Conservation (phyloP, 2,888 invertebrate species). For the Caenorhabditis zanzibari region DNA sequence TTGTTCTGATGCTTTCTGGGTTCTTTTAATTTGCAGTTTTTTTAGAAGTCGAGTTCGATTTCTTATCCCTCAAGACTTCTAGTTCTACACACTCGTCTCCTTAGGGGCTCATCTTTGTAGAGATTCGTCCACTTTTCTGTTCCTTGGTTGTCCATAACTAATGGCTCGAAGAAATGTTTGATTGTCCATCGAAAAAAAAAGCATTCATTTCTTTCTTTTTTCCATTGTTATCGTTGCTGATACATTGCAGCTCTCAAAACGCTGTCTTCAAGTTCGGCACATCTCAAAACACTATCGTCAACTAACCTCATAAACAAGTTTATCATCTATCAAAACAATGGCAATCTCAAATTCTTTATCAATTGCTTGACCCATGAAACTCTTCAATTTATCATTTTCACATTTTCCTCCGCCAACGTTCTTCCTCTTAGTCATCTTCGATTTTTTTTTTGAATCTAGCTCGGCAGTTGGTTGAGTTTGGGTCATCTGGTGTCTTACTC, state of each 20-base stretch:
- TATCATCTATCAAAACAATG: not conserved
- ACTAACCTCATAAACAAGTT: too few species aligned
- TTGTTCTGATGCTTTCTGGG: conserved; percentile 17
- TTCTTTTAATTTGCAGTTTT: conserved; percentile 1
- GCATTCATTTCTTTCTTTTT: not conserved
- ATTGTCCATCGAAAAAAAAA: not conserved
- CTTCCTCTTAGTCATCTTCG: conserved; percentile 5
- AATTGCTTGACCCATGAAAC: not conserved
- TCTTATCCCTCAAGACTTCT: not conserved
- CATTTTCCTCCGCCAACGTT: not conserved
- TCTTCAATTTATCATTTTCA: not conserved
- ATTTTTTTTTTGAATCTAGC: conserved; percentile 6
- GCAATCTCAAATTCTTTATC: not conserved
- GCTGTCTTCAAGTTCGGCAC: not conserved
- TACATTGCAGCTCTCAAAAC: not conserved
- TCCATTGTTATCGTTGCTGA: too few species aligned
- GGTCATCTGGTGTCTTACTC: conserved; percentile 21
- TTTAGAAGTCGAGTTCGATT: conserved; percentile 14
- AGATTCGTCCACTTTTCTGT: conserved; percentile 5
- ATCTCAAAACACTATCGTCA: too few species aligned
- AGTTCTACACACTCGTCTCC: conserved; percentile 13
- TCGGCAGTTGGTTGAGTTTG: conserved; percentile 16
- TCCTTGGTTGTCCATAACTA: conserved; percentile 9
- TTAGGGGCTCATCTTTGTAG: conserved; percentile 20
- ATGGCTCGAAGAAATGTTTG: not conserved